These are phyloP conservation scores for Hirundichthys speculiger DNA, from an alignment of 2,113 vertebrate species.

Conservation along the genomic window DNA sequence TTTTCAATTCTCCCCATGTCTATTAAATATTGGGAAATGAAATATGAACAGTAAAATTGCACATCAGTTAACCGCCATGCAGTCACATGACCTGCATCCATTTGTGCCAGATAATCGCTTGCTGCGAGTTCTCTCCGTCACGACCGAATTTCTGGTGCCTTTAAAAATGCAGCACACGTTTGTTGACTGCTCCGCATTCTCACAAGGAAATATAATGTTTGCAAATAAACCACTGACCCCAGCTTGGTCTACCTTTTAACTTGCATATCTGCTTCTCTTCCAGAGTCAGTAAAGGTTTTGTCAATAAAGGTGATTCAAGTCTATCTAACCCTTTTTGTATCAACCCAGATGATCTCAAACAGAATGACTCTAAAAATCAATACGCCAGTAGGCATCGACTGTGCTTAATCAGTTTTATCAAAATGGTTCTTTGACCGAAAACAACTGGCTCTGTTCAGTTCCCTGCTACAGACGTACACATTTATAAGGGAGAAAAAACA, in stretches of 20 bases:
- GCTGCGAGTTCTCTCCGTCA: neutral
- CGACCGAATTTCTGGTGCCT: neutral
- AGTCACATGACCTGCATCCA: neutral
- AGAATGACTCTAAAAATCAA: constrained; percentile 61
- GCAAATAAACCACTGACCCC: constrained; percentile 16
- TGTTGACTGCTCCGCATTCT: neutral
- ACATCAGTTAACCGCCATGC: neutral
- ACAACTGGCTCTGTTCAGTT: constrained; percentile 29
- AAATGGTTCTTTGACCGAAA: constrained; percentile 54
- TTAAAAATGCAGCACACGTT: neutral
- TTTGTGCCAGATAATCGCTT: neutral
- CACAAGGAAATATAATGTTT: constrained; percentile 17
- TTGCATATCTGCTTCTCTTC: constrained; percentile 1
- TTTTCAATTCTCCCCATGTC: no score
- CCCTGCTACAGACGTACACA: constrained; percentile 21
- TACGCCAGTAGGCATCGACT: constrained; percentile 59
- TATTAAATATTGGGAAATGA: neutral
- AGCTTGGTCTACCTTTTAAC: neutral
- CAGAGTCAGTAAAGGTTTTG: constrained; percentile 41
- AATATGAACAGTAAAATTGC: neutral
- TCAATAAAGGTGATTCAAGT: no score
- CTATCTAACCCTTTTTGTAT: constrained; percentile 35
- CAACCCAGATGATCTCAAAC: constrained; percentile 56
- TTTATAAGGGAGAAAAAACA: constrained; percentile 55
- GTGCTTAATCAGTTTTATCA: constrained; percentile 49